Evolutionary conservation across 2,113 vertebrate genomes (phyloP).

Genomic region (Ameiurus melas): DNA sequence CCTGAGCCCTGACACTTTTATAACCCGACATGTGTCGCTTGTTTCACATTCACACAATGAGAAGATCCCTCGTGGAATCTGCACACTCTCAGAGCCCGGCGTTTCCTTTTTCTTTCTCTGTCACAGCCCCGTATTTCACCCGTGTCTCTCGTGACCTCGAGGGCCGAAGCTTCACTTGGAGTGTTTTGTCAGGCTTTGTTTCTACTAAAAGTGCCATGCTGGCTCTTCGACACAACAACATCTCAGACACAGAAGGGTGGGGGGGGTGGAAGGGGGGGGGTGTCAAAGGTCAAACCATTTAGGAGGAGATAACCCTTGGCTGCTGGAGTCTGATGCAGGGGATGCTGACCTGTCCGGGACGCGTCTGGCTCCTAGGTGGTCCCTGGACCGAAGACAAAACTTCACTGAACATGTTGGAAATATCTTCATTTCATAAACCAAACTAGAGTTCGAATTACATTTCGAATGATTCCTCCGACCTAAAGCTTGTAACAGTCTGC

Average conservation of each 20-base stretch:
- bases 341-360: conserved; percentile 61
- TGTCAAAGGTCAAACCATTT: conserved; percentile 70
- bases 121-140: conserved; percentile 35
- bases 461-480: not conserved
- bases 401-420: not conserved
- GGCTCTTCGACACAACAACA: conserved; percentile 57
- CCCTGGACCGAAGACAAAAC: not conserved
- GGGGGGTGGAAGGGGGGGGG: not conserved
- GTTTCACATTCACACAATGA: conserved; percentile 70
- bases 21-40: conserved; percentile 77
- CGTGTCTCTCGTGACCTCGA: conserved; percentile 50
- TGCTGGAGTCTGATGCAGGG: conserved; percentile 52
- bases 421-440: not conserved
- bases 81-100: conserved; percentile 6
- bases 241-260: conserved; percentile 52
- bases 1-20: conserved; percentile 75
- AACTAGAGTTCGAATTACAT: not conserved
- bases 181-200: conserved; percentile 42
- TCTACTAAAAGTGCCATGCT: conserved; percentile 55
- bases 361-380: conserved; percentile 59
- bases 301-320: conserved; percentile 55
- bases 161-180: conserved; percentile 50
- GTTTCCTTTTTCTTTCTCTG: conserved; percentile 47
- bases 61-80: conserved; percentile 57
- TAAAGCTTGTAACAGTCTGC: too few species aligned